phyloP scores from a whole-genome alignment of 92 coral and sea anemone genomes.

The Diadumene lineata region DNA sequence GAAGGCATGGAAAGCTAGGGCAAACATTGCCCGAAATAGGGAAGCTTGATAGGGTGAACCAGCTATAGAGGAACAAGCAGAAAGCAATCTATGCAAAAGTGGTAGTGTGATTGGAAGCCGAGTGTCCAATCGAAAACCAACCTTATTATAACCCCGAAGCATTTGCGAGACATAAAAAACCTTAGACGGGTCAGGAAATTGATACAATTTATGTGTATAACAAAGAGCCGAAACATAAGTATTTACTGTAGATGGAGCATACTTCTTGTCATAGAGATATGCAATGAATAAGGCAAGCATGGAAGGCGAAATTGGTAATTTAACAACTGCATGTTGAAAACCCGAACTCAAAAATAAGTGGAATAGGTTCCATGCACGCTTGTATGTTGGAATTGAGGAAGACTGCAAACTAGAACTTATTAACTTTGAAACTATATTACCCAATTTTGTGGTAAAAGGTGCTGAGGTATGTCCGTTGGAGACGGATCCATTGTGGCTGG shows the following conservation, averaged over 20 bases:
- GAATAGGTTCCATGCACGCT: constrained; percentile 57
- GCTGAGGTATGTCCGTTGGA: constrained; percentile 49
- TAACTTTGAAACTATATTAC: constrained; percentile 27
- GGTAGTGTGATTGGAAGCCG: constrained; percentile 66
- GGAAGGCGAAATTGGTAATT: constrained; percentile 52
- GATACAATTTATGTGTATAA: constrained; percentile 46
- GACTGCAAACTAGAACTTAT: constrained; percentile 55
- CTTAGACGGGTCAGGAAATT: constrained; percentile 46
- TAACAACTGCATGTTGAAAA: constrained; percentile 9
- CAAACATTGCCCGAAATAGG: constrained; percentile 62
- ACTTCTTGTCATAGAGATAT: constrained; percentile 37
- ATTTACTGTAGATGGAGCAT: constrained; percentile 54
- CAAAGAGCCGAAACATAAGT: constrained; percentile 51
- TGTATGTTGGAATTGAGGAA: constrained; percentile 62
- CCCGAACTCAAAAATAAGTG: constrained; percentile 8
- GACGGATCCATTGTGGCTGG: constrained; percentile 41
- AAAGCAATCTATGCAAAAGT: constrained; percentile 32
- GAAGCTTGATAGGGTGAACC: constrained; percentile 27
- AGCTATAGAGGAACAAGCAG: constrained; percentile 27
- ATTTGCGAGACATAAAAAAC: constrained; percentile 43
- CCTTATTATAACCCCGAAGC: constrained; percentile 44
- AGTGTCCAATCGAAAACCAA: constrained; percentile 45
- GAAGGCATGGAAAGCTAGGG: constrained; percentile 58
- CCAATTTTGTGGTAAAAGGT: constrained; percentile 56
- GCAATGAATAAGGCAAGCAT: constrained; percentile 52